phyloP scores from a whole-genome alignment of 2,797 vertebrate genomes.

The Sebastes nivosus region DNA sequence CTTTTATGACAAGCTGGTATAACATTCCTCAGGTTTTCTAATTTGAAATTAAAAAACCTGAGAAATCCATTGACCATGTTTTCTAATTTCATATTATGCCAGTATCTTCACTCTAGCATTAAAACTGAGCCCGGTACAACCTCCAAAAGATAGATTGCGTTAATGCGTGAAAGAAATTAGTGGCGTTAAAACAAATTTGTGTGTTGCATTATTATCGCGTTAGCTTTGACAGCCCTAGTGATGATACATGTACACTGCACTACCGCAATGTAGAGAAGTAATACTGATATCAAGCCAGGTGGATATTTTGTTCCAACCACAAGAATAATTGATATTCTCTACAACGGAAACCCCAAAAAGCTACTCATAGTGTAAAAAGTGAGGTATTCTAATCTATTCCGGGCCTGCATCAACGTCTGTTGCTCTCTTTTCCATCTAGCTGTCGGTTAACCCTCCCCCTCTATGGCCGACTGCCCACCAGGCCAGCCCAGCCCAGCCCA shows the following conservation, averaged over 20 bases:
- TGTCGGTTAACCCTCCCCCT: constrained; percentile 60
- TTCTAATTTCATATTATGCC: too few species aligned
- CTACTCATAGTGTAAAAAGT: constrained; percentile 8
- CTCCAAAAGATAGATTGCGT: too few species aligned
- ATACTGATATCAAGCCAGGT: neutral
- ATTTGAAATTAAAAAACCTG: accelerated
- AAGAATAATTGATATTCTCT: neutral
- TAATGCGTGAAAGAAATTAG: too few species aligned
- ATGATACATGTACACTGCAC: neutral
- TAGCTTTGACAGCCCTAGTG: too few species aligned
- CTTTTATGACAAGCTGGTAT: too few species aligned
- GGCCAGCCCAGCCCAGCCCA: constrained; percentile 39
- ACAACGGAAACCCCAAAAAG: constrained; percentile 15
- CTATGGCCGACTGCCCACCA: constrained; percentile 42
- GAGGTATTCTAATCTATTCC: constrained; percentile 45
- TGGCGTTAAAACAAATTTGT: too few species aligned
- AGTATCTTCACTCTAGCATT: too few species aligned
- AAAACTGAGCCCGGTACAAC: too few species aligned
- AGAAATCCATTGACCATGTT: too few species aligned
- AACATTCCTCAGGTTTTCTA: too few species aligned
- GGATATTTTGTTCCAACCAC: neutral
- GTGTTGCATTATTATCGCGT: too few species aligned
- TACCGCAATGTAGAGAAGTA: neutral
- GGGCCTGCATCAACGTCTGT: constrained; percentile 28
- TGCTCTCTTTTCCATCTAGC: constrained; percentile 55